Conservation (phyloP, 2,888 invertebrate species). For the Bimastos eiseni region DNA sequence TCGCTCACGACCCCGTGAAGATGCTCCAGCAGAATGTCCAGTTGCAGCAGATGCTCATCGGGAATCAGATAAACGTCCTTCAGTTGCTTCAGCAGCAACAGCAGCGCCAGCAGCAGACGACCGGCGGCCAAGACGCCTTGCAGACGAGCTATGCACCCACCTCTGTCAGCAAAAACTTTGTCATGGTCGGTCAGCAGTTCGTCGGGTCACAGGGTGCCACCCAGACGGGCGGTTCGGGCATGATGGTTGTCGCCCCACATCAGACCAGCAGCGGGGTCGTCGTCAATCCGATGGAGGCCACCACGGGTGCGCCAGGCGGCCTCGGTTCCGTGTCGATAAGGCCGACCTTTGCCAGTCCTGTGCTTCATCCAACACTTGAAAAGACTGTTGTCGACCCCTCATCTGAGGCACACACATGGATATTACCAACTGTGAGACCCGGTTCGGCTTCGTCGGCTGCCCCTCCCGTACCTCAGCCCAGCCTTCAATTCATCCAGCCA, state of each 20-base stretch:
- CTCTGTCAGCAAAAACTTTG: neutral
- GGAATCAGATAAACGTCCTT: conserved; percentile 27
- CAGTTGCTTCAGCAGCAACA: conserved; percentile 34
- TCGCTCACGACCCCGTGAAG: conserved; percentile 15
- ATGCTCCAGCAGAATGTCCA: conserved; percentile 32
- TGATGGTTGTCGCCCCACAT: conserved; percentile 1
- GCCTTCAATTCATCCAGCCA: conserved; percentile 18
- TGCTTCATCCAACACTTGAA: neutral
- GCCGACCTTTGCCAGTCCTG: neutral
- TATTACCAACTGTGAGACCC: neutral
- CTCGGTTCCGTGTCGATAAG: neutral
- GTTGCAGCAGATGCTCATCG: conserved; percentile 31
- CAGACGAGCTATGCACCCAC: neutral
- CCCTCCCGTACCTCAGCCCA: neutral
- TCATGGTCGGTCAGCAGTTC: neutral
- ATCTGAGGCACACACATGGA: neutral
- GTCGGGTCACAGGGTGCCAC: neutral
- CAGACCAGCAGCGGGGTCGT: neutral
- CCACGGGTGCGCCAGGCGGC: neutral
- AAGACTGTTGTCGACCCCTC: conserved; percentile 13
- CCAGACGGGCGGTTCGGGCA: neutral
- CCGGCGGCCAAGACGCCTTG: neutral
- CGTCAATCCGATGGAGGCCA: neutral
- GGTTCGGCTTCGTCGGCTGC: neutral
- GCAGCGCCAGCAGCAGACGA: neutral